Percentiles rank a stretch among this genome's conserved stretches.
Conservation (phyloP, 2,113 vertebrate genomes). For the Periophthalmus modestus region DNA sequence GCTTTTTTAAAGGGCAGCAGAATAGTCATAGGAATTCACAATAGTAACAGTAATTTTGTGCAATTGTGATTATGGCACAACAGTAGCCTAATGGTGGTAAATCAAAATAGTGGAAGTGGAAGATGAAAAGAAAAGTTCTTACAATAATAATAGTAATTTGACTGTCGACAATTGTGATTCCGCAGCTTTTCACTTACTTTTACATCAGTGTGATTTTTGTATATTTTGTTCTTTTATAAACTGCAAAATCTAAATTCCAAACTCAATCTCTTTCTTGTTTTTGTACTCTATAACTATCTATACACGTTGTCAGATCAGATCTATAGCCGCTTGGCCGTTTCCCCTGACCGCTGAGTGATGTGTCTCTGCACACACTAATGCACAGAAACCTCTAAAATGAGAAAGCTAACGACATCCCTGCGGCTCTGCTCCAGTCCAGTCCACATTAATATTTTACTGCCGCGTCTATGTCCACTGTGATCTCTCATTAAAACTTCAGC, state of each 20-base stretch:
- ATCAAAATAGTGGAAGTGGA: not conserved
- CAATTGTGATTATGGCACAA: not conserved
- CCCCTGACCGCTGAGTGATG: constrained; percentile 39
- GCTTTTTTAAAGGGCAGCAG: not conserved
- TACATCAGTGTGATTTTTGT: too few species aligned
- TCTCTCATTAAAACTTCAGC: constrained; percentile 67
- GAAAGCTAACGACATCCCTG: constrained; percentile 68
- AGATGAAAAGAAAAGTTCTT: not conserved
- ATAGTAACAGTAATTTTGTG: not conserved
- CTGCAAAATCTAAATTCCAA: not conserved
- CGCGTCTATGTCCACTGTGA: constrained; percentile 59
- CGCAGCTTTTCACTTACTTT: not conserved
- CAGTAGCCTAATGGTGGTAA: too few species aligned
- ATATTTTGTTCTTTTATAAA: too few species aligned
- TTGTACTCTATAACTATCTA: not conserved
- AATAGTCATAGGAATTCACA: not conserved
- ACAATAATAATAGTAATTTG: not conserved
- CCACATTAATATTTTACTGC: constrained; percentile 69
- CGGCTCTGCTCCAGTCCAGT: constrained; percentile 60
- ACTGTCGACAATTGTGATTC: not conserved
- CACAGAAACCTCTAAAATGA: constrained; percentile 51
- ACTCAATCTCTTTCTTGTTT: not conserved
- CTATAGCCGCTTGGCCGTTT: constrained; percentile 37
- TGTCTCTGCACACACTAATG: constrained; percentile 42
- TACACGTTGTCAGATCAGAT: not conserved